A percentile compares a stretch with the other conserved stretches of the same genome.
phyloP scores from a whole-genome alignment of 2,888 invertebrate species.

The Heliothis peltigera region DNA sequence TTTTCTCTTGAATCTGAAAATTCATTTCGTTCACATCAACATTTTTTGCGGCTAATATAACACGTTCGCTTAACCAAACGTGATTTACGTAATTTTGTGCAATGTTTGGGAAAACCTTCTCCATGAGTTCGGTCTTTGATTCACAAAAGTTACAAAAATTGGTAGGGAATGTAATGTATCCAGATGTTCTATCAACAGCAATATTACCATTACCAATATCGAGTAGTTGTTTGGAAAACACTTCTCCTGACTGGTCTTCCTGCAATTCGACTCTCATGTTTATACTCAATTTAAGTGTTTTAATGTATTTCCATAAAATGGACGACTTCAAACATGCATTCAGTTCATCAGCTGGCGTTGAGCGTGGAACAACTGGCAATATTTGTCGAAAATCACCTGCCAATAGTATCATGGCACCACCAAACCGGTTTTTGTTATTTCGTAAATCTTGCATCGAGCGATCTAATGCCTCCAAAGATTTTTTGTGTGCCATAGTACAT shows the following conservation, averaged over 20 bases:
- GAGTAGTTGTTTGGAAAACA: constrained; percentile 26
- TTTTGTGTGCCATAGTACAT: constrained; percentile 22
- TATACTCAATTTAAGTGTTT: constrained; percentile 3
- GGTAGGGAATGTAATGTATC: constrained; percentile 36
- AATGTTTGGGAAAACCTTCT: constrained; percentile 35
- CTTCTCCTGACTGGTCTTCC: constrained; percentile 20
- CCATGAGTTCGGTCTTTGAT: constrained; percentile 33
- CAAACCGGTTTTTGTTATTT: constrained; percentile 55
- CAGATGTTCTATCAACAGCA: constrained; percentile 23
- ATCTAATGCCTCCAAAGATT: constrained; percentile 22
- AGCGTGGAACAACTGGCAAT: constrained; percentile 51
- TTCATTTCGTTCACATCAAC: constrained; percentile 44
- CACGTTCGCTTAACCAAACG: constrained; percentile 43
- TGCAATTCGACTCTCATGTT: constrained; percentile 10
- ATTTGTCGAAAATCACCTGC: constrained; percentile 2
- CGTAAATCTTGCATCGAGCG: constrained; percentile 16
- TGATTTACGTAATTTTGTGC: constrained; percentile 31
- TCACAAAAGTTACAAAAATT: constrained; percentile 37
- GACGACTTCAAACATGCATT: constrained; percentile 52
- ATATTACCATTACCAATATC: constrained; percentile 32
- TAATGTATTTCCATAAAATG: constrained; percentile 13
- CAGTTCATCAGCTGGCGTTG: constrained; percentile 66
- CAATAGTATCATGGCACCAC: constrained; percentile 65
- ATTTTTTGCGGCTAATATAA: constrained; percentile 55
- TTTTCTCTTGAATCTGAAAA: constrained; percentile 31